Base-by-base conservation (phyloP, 1,140 invertebrate species). In the Pygmarrhopalites habei region DNA sequence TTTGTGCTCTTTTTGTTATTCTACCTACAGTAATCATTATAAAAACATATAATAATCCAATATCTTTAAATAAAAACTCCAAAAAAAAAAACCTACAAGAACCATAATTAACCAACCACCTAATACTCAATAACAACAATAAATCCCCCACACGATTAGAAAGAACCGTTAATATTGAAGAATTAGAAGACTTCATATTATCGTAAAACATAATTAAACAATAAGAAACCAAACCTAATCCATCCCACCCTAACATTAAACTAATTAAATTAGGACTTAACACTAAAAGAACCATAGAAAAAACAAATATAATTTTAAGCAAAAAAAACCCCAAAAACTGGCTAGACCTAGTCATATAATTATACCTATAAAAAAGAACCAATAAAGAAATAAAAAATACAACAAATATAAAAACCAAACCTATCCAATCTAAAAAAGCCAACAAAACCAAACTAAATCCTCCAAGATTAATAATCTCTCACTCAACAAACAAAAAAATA, bases 1-100 rank as follows among this genome's bases (percentile, higher is more conserved):
- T 79, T 77, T 86, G 83, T 72, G 84, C 84, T 69, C 83, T 86
- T 76, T 87, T 87, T 67, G 85, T 87, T 76, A 86, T 79, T 53
- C 78, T 74, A 2, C 79, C 80, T 70, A 82, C 72, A 57, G 81
- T 71, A 55, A 82, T 72, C 73, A 82, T 73, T 60, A 72, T 59
- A 10, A 76, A 72, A 76, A 81, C 73, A 66, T 80, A 64, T 68
- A 72, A 66, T 77, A 77, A 73, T n/a, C n/a, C n/a, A n/a, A n/a
- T n/a, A n/a, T n/a, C n/a, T n/a, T n/a, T n/a, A n/a, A n/a, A n/a
- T n/a, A 77, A 72, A 71, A 39, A 53, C 19, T 56, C 39, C 1
- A 66, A 49, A 64, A 57, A 71, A 75, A 74, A 75, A 79, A 78
- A 78, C 80, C 72, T 78, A 77, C 76, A 81, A 26, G 73, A 73